These are phyloP conservation scores for Garrulus glandarius DNA, from an alignment of 2,797 vertebrate genomes.

Conservation along the genomic window DNA sequence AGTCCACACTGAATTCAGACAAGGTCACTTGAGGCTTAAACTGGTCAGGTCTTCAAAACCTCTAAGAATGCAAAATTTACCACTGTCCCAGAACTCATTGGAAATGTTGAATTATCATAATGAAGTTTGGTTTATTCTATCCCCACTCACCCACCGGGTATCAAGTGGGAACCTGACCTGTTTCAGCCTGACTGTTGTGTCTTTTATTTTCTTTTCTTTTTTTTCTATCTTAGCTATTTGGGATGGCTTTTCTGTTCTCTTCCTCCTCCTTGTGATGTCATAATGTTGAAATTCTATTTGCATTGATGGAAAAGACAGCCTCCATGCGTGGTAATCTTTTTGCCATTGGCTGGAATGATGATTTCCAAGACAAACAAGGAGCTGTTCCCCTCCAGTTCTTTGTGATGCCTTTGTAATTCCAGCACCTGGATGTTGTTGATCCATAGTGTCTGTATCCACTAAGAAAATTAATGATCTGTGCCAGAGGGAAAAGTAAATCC, in stretches of 20 bases:
- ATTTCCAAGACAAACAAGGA: not conserved
- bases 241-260: not conserved
- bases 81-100: not conserved
- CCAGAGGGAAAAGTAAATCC: not conserved
- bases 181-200: not conserved
- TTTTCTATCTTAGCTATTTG: not conserved
- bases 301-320: not conserved
- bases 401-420: not conserved
- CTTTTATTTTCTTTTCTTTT: too few relatives aligned
- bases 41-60: not conserved
- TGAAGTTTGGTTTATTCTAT: not conserved
- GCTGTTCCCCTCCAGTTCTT: not conserved
- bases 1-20: not conserved
- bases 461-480: not conserved
- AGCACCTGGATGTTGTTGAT: not conserved
- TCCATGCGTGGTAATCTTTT: not conserved
- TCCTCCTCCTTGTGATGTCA: not conserved
- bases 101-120: not conserved
- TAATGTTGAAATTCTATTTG: not conserved
- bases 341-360: not conserved
- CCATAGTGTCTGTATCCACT: not conserved
- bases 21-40: not conserved
- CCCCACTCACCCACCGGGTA: fast-evolving
- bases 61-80: not conserved
- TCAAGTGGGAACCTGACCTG: not conserved